phyloP scores from a whole-genome alignment of 2,888 invertebrate species.

The Scotopteryx bipunctaria region DNA sequence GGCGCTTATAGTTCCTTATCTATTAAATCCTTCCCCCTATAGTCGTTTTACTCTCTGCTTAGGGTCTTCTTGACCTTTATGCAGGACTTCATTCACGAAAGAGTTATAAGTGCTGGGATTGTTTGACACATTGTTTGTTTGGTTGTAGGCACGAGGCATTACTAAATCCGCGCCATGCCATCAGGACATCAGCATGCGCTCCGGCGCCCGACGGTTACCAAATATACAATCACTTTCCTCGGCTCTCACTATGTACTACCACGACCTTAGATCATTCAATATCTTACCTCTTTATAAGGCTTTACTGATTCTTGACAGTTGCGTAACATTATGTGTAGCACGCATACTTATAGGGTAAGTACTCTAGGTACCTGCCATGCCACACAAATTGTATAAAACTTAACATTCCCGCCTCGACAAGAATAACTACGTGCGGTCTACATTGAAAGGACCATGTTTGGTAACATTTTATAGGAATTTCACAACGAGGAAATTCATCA shows the following conservation, averaged over 20 bases:
- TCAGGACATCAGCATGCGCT: conserved; percentile 51
- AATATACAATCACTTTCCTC: conserved; percentile 75
- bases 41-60: no score
- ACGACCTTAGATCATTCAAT: conserved; percentile 33
- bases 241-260: conserved; percentile 65
- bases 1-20: no score
- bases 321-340: conserved; percentile 27
- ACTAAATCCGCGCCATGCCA: conserved; percentile 47
- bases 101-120: not conserved
- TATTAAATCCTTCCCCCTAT: no score
- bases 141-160: not conserved
- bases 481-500: conserved; percentile 32
- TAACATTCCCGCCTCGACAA: conserved; percentile 19
- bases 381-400: conserved; percentile 18
- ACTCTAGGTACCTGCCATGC: no score
- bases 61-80: no score
- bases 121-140: not conserved
- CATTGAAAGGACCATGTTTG: conserved; percentile 27
- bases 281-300: conserved; percentile 13
- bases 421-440: conserved; percentile 29
- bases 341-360: no score
- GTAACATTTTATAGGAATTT: conserved; percentile 29
- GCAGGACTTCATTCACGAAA: no score
- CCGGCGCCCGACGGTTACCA: conserved; percentile 58
- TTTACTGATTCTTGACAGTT: conserved; percentile 23